Conservation (phyloP, 2,113 vertebrate species). For the Cyprinodon tularosa region DNA sequence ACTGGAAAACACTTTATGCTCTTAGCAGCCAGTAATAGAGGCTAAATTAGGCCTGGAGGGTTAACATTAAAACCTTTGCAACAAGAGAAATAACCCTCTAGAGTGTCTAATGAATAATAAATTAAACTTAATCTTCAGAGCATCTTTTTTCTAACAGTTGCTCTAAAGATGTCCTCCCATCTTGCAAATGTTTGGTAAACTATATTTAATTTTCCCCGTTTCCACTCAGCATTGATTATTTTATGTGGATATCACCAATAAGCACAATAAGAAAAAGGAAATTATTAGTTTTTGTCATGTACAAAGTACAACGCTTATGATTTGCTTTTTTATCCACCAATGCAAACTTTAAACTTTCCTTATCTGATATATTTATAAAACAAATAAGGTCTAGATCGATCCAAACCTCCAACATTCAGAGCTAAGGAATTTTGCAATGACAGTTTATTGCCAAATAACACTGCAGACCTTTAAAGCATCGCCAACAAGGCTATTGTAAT, state of each 20-base stretch:
- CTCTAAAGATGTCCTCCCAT: too few species aligned
- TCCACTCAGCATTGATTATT: background rate
- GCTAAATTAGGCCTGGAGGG: too few species aligned
- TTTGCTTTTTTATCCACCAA: background rate
- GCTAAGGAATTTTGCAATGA: background rate
- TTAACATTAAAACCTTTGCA: too few species aligned
- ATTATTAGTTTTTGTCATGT: background rate
- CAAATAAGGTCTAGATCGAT: too few species aligned
- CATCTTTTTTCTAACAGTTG: too few species aligned
- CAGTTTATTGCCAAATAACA: background rate
- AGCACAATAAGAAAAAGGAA: background rate
- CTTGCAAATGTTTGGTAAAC: background rate
- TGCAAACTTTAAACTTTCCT: too few species aligned
- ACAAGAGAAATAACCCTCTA: too few species aligned
- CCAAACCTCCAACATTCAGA: background rate
- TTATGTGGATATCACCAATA: background rate
- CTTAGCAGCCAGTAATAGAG: too few species aligned
- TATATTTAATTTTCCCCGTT: background rate
- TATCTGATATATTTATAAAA: background rate
- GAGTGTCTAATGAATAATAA: too few species aligned
- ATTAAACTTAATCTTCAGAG: too few species aligned
- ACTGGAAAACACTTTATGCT: too few species aligned
- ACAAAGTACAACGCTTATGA: background rate
- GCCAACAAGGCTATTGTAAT: background rate
- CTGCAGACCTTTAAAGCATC: background rate